Base-by-base conservation (phyloP, 2,113 vertebrate species). In the Pristiophorus japonicus region DNA sequence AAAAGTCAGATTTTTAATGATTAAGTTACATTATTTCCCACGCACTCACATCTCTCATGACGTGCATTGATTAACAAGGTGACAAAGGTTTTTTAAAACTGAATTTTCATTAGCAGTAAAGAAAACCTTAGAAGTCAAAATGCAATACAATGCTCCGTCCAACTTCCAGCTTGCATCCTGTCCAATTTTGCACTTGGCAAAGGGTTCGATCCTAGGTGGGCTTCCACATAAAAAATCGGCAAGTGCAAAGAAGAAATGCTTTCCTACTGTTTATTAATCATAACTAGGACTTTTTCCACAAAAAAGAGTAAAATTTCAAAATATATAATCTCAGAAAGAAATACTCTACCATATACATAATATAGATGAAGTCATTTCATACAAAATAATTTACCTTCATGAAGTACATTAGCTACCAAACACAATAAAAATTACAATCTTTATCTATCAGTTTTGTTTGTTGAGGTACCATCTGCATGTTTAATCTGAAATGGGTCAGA, bases 201-300 rank as follows among this genome's bases (percentile, higher is more conserved):
- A 20, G 38, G 16, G 16, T 81, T 81, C 38, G 38, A 81, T 63
- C 27, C 30, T 45, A 67, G 63, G 8, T 45, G 65, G 42, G 4
- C 11, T 70, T 51, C 90, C 38, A 70, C 45, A 47, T 67, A n/a
- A 30, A 94, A 51, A 34, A 67, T 70, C 66, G 42, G 27, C 70
- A 20, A 94, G n/a, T 47, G 38, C 24, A 94, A 70, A 66, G 0
- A 81, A 62, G 30, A n/a, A n/a, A n/a, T 96, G 97, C 93, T 97
- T 96, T 96, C 97, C 96, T 96, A 96, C 97, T 97, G 97, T 98
- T 98, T 98, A 98, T 98, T 98, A 97, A 97, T 75, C 96, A 97
- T 97, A 97, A 96, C 87, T 81, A 96, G 95, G 96, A 96, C 97
- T 97, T 96, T 96, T 96, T 96, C 97, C 97, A 97, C 97, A 97